Conservation (phyloP, 1,140 invertebrate species). For the Eulimnadia texana region DNA sequence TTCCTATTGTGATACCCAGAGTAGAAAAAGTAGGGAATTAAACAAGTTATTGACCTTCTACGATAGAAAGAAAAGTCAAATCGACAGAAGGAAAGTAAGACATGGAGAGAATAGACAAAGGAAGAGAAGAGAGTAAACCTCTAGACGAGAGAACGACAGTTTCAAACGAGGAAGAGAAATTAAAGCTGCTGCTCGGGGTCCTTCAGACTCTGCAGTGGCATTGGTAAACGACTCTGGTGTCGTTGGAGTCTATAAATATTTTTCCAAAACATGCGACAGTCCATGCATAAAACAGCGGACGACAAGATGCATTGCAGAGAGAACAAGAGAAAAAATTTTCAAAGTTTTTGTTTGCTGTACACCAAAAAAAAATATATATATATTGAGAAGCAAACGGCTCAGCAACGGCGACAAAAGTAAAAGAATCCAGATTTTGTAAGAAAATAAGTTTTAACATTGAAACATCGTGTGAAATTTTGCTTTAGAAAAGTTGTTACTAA, state of each 20-base stretch:
- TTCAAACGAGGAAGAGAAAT: slow-evolving; percentile 1
- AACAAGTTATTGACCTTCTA: not conserved
- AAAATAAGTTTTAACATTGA: too few species aligned
- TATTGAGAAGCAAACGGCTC: not conserved
- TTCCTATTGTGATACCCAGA: slow-evolving; percentile 8
- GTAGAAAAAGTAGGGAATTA: too few species aligned
- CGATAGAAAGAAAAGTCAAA: not conserved
- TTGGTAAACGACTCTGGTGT: too few species aligned
- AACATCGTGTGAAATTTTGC: too few species aligned
- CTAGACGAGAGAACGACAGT: not conserved
- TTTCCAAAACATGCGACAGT: not conserved
- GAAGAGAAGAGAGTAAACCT: slow-evolving; percentile 7
- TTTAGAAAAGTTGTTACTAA: too few species aligned
- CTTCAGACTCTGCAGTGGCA: slow-evolving; percentile 11
- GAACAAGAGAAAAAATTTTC: too few species aligned
- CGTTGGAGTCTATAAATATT: not conserved
- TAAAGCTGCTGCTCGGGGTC: slow-evolving; percentile 9
- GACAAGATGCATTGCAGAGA: not conserved
- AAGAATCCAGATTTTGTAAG: too few species aligned
- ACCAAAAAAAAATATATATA: not conserved
- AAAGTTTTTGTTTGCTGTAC: too few species aligned
- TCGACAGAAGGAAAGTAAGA: not conserved
- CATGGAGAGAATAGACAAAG: not conserved
- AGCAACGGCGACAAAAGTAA: slow-evolving; percentile 2
- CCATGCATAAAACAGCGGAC: not conserved